Percentiles rank a stretch among this genome's conserved stretches.
Conservation (phyloP, 2,888 invertebrate genomes). For the Calephelis perditalis region DNA sequence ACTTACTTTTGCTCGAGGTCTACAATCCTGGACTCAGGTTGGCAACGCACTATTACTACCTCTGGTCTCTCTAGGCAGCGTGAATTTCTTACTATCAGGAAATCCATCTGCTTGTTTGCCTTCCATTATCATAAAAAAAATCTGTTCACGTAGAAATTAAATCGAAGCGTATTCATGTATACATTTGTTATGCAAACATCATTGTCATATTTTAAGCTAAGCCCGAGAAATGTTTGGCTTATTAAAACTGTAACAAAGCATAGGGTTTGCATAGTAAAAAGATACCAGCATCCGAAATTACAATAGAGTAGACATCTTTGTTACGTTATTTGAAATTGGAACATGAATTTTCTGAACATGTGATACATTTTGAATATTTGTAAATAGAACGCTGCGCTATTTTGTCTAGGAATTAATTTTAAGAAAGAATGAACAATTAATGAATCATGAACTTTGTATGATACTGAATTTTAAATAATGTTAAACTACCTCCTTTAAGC, state of each 20-base stretch:
- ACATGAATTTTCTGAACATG: slow-evolving; percentile 6
- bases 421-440: background rate
- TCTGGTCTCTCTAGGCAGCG: no score
- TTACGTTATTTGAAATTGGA: slow-evolving; percentile 6
- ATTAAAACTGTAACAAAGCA: slow-evolving; percentile 8
- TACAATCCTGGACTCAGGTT: no score
- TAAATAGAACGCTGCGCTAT: background rate
- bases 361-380: slow-evolving; percentile 5
- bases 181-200: slow-evolving; percentile 6
- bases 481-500: no score
- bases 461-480: no score
- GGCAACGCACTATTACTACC: no score
- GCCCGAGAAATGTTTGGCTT: slow-evolving; percentile 3
- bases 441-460: no score
- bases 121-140: no score
- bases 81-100: no score
- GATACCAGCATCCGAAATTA: background rate
- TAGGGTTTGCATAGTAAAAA: slow-evolving; percentile 3
- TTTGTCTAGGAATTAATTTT: background rate
- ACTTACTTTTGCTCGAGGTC: no score
- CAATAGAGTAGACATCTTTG: slow-evolving; percentile 9
- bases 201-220: slow-evolving; percentile 10
- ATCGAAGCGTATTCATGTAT: background rate
- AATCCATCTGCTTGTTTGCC: no score
- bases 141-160: background rate